Evolutionary conservation across 1,140 invertebrate genomes (phyloP), one percentile per base, ranked within the genome.

Genomic region (Neotoxoptera formosana): DNA sequence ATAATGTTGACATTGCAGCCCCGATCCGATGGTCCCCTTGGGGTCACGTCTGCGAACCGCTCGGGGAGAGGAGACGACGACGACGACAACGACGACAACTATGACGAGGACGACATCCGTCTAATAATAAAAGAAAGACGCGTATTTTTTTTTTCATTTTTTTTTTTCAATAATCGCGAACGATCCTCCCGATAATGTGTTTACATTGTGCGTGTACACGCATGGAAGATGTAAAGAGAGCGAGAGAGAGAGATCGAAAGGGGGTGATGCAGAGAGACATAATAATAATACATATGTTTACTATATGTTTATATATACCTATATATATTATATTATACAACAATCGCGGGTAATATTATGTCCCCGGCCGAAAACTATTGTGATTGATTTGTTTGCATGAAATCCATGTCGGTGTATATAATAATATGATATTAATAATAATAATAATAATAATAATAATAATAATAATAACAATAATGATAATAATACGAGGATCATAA

Each of bases 51-150:
- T 76, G 30, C 34, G 60, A 76, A 76, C 60, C 30, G 60, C 60
- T 76, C 60, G 60, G 60, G 30, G 60, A 76, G 60, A 76, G 60
- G 60, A 76, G 41, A 47, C 45, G 41, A 47, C 25, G 36, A 30
- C 83, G 36, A 86, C 83, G 36, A 45, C 36, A 25, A 60, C 56
- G 56, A 60, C 25, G 56, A 60, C 23, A 8, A 60, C 60, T 30
- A 86, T 45, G 41, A 47, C 84, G 41, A 86, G 25, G 56, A 60
- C 36, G 90, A 92, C 67, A 92, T 92, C 91, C 91, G 91, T 92
- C 91, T 92, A 92, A 92, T 92, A 91, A 92, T 92, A 92, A 92
- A 92, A 92, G 91, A 92, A 92, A 92, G 36, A 67, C 51, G 60
- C 21, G 60, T 91, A 91, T 84, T 45, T 51, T 84, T 41, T 84